Base-by-base conservation (phyloP, 2,888 invertebrate genomes). In the Calameuta pallipes region DNA sequence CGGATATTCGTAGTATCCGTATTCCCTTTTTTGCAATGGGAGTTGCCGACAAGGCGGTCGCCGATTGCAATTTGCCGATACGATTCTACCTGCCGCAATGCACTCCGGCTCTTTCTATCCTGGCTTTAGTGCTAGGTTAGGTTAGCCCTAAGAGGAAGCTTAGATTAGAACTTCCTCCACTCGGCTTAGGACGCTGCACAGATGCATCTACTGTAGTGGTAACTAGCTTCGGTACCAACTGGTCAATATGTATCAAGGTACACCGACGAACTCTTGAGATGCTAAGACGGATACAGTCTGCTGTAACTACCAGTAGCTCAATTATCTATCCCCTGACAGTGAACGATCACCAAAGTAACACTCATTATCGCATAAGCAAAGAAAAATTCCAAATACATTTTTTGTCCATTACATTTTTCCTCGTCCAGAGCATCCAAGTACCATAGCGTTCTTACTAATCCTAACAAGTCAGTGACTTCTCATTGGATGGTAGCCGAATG, bases 41-140 rank as follows among this genome's bases (percentile, higher is more conserved):
- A 88, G 84, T 88, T 84, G 84, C 88, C 88, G 88, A 88, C 87
- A 87, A 88, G 87, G 83, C 85, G 85, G 86, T 87, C 88, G 86
- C 86, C 89, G 89, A 90, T 90, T 87, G 90, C 89, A 89, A 89
- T 89, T 89, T 89, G 82, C 90, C 89, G 90, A 90, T 90, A 90
- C 88, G 85, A 90, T 89, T 89, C 88, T 89, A 85, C 87, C 86
- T 88, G 89, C 86, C 82, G 83, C 85, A 80, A 79, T 85, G 84
- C 31, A 33, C 85, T 80, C 78, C 82, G 78, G 73, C 75, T 73
- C 69, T 33, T n/a, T 35, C 56, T 70, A 35, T 70, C 12, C 56
- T 15, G 78, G 77, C 75, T 73, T 34, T 73, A 31, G 75, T 77
- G 74, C 78, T 78, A 76, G 78, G 78, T 37, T 76, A 73, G 78